Evolutionary conservation across 1,140 invertebrate genomes (phyloP).

Genomic region (Drosophila sturtevanti): DNA sequence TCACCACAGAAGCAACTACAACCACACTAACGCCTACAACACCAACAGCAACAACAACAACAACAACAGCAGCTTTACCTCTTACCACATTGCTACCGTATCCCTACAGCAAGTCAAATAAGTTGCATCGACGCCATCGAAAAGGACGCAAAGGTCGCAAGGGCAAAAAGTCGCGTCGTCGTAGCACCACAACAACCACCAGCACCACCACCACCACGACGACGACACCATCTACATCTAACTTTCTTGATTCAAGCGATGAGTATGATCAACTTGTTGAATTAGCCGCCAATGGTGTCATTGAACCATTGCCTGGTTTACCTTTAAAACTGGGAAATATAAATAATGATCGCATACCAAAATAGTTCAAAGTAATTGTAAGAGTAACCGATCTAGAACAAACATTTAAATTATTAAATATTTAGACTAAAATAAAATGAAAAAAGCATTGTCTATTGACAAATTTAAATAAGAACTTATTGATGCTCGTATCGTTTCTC

Average conservation of each 20-base stretch:
- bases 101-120: slow-evolving; percentile 26
- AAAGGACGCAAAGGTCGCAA: slow-evolving; percentile 50
- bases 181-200: slow-evolving; percentile 35
- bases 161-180: slow-evolving; percentile 38
- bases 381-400: not conserved
- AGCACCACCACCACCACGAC: slow-evolving; percentile 26
- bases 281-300: slow-evolving; percentile 19
- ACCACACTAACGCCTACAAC: not conserved
- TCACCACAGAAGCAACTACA: not conserved
- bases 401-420: not conserved
- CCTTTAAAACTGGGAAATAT: slow-evolving; percentile 57
- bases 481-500: no score
- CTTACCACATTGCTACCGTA: slow-evolving; percentile 43
- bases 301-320: slow-evolving; percentile 51
- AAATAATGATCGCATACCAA: slow-evolving; percentile 39
- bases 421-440: not conserved
- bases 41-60: not conserved
- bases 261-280: slow-evolving; percentile 35
- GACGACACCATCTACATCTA: not conserved
- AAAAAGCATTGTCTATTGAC: no score
- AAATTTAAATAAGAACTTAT: no score
- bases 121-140: slow-evolving; percentile 22
- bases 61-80: slow-evolving; percentile 14
- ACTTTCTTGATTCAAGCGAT: slow-evolving; percentile 19
- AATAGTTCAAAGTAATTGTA: slow-evolving; percentile 2